Evolutionary conservation across 2,888 invertebrate species (phyloP).

Genomic region (Cacoxenus indagator): DNA sequence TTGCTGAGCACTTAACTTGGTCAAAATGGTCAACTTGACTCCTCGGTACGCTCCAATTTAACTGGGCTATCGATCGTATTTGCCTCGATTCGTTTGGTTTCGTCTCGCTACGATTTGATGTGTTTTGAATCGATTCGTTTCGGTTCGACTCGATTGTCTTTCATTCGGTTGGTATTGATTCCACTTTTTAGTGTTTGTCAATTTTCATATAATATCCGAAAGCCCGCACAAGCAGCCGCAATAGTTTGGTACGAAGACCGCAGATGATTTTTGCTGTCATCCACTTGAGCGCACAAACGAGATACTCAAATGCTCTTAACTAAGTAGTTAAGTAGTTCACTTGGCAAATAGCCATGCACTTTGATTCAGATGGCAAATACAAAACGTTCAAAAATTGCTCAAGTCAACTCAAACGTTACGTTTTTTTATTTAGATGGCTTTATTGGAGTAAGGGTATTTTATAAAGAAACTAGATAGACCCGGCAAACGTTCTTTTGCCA

Average conservation of each 20-base stretch:
- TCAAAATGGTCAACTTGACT: slow-evolving; percentile 52
- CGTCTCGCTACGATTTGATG: neutral
- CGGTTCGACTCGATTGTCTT: neutral
- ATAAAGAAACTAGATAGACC: no score
- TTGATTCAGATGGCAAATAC: neutral
- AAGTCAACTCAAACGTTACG: neutral
- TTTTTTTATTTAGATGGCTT: neutral
- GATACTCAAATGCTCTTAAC: neutral
- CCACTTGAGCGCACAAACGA: neutral
- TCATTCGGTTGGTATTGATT: slow-evolving; percentile 55
- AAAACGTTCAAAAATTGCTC: neutral
- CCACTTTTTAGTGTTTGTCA: slow-evolving; percentile 62
- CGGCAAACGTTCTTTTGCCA: no score
- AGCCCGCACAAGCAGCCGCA: neutral
- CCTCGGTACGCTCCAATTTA: slow-evolving; percentile 19
- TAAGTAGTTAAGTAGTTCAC: neutral
- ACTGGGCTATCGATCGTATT: slow-evolving; percentile 32
- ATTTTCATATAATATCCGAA: slow-evolving; percentile 48
- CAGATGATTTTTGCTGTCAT: slow-evolving; percentile 16
- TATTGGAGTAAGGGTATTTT: no score
- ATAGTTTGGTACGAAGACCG: no score
- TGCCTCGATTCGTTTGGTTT: neutral
- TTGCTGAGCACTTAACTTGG: slow-evolving; percentile 68
- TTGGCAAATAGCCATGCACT: neutral
- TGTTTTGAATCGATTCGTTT: neutral